Percentiles rank a stretch among this genome's conserved stretches.
Conservation (phyloP, 2,797 vertebrate genomes). For the Dendrocincla fuliginosa region DNA sequence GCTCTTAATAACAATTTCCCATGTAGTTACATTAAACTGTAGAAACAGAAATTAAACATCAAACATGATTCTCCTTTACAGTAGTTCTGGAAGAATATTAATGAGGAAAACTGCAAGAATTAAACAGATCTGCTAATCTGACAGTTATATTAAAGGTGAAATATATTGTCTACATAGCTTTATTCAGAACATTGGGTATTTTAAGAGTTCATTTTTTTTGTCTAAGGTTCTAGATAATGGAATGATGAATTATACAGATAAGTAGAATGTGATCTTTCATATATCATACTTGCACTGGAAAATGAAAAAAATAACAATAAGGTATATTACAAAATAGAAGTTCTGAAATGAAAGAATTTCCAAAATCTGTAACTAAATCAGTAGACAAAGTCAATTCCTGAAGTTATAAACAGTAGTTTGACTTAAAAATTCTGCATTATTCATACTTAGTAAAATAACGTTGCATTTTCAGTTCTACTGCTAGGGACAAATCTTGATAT, state of each 20-base stretch:
- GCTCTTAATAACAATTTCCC: background rate
- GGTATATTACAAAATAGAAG: background rate
- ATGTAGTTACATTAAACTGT: background rate
- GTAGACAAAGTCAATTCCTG: background rate
- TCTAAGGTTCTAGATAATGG: background rate
- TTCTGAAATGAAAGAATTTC: background rate
- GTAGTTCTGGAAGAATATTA: background rate
- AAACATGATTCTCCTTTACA: background rate
- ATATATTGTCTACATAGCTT: background rate
- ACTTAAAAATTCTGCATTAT: background rate
- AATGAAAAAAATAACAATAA: background rate
- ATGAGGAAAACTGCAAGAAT: background rate
- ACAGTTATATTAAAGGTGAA: background rate
- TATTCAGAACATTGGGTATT: background rate
- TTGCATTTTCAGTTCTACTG: background rate
- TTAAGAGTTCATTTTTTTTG: background rate
- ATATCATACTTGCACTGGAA: background rate
- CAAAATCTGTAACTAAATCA: background rate
- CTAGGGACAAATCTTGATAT: background rate
- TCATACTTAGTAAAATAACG: background rate
- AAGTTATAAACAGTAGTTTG: background rate
- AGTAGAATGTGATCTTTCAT: background rate
- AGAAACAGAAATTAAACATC: background rate
- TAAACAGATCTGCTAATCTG: background rate
- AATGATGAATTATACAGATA: background rate